Conservation (phyloP, 1,140 invertebrate species). For the Cyclargus thomasi region DNA sequence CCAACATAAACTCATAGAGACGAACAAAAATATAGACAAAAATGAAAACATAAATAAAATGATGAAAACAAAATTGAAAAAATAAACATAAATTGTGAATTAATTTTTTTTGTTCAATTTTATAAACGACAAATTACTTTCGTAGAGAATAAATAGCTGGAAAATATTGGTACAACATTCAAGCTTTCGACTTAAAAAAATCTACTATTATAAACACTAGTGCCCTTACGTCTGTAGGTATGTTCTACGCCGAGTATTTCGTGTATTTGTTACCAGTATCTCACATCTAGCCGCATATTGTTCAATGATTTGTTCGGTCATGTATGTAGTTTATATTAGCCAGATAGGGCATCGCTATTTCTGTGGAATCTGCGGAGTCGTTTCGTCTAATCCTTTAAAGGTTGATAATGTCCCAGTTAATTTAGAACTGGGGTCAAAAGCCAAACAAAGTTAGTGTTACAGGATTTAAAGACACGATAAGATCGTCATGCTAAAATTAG, state of each 20-base stretch:
- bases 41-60: too few species aligned
- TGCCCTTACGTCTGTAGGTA: too few species aligned
- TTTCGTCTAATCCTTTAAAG: slow-evolving; percentile 13
- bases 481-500: slow-evolving; percentile 13
- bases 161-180: too few species aligned
- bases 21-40: too few species aligned
- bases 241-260: not conserved
- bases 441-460: slow-evolving; percentile 6
- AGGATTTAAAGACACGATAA: slow-evolving; percentile 8
- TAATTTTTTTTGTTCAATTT: too few species aligned
- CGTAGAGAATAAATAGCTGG: too few species aligned
- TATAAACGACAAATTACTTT: too few species aligned
- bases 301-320: slow-evolving; percentile 4
- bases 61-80: too few species aligned
- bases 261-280: not conserved
- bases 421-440: slow-evolving; percentile 7
- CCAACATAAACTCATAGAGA: too few species aligned
- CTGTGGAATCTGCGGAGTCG: slow-evolving; percentile 3
- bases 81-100: not conserved
- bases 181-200: too few species aligned
- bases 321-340: not conserved
- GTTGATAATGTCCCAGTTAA: slow-evolving; percentile 16
- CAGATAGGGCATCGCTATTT: slow-evolving; percentile 1
- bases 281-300: not conserved
- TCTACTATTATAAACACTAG: too few species aligned